Base-by-base conservation (phyloP, 2,888 invertebrate species). In the Crepidodera aurea region DNA sequence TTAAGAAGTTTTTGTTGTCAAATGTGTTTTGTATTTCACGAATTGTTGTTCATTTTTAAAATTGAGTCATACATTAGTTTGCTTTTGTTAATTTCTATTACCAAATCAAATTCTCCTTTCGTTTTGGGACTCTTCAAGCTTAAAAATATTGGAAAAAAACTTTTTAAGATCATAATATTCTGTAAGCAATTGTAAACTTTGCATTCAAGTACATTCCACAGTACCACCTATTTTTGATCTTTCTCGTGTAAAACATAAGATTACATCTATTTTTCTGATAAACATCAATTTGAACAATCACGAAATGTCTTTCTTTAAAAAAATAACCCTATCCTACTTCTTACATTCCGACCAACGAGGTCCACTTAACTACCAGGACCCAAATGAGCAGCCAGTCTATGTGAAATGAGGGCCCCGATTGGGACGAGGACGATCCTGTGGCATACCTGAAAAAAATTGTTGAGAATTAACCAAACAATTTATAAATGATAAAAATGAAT, bases 371-470 rank as follows among this genome's bases (percentile, higher is more conserved):
- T 10, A 61, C 56, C 5, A 61, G 16, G 10, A 55, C 34, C 55
- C 55, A 56, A 34, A 61, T 25, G 8, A 61, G 25, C 5, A 51
- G 22, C 54, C 61, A 61, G 8, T 55, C 61, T 61, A 61, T 61
- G 61, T 61, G 61, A 13, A 61, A 51, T 6, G 50, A 39, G n/a
- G 51, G 61, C n/a, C 34, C 25, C 0, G 18, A 34, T 22, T 22
- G 34, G 1, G 22, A 22, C 2, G 56, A 15, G 15, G 8, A 40
- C 15, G 18, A 22, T n/a, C 56, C 56, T 29, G 18, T 22, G 12
- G 46, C 15, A 8, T 42, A 56, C 56, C 56, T 56, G 48, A 1
- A 56, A 56, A 2, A 15, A 44, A n/a, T n/a, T n/a, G n/a, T n/a
- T n/a, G n/a, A n/a, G n/a, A n/a, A n/a, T n/a, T n/a, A n/a, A n/a